Evolutionary conservation across 1,140 invertebrate species (phyloP), one percentile per base, ranked within the genome.

Genomic region (Galendromus occidentalis): DNA sequence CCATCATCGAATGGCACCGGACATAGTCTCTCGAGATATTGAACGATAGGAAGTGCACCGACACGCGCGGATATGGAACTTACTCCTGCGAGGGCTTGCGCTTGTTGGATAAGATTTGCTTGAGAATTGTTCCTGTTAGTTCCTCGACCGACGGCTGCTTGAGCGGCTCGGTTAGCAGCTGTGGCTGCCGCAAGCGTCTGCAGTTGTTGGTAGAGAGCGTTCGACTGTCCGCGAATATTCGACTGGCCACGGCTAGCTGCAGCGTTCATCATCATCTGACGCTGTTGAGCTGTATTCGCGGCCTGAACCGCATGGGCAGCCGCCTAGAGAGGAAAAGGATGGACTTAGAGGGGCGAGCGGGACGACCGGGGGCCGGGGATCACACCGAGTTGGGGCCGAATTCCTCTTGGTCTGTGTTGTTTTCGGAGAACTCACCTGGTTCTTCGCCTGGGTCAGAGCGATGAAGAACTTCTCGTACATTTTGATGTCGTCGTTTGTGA

Each of bases 401-500:
- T n/a, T n/a, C n/a, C n/a, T n/a, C n/a, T n/a, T n/a, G n/a, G n/a
- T n/a, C n/a, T n/a, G n/a, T n/a, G n/a, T n/a, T n/a, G n/a, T n/a
- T n/a, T n/a, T n/a, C n/a, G n/a, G 45, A 6, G 18, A 14, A 22
- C 51, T 33, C 22, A 59, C 51, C 51, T 59, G 51, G 33, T 59
- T 59, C 51, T 59, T 59, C 1, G 51, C 51, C 9, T 59, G 51
- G 6, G 51, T 59, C 33, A 59, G 22, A 22, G 51, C 51, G 51
- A 59, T 59, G 22, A 59, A 59, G 51, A 59, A 70, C 44, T 70
- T 70, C 42, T 72, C 71, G 66, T 72, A 73, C 28, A 68, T 66
- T 65, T 72, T 72, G 22, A 73, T 69, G 39, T 73, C 71, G 12
- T 68, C 66, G 42, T 71, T 68, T 7, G 70, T 73, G 18, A 73